Base-by-base conservation (phyloP, 2,113 vertebrate species). In the Brachirus orientalis region DNA sequence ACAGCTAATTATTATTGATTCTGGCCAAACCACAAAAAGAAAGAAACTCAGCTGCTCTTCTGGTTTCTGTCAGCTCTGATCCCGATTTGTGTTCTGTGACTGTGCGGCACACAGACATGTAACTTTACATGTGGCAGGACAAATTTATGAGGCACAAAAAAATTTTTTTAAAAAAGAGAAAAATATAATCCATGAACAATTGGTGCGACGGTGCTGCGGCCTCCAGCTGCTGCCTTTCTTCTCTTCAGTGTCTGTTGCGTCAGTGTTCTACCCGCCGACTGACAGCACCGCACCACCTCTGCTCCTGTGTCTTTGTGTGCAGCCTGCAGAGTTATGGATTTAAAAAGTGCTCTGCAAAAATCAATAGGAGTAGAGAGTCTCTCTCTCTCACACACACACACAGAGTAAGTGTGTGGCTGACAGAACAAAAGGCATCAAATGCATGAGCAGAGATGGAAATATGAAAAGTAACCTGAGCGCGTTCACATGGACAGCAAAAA, bases 251-350 rank as follows among this genome's bases (percentile, higher is more conserved):
- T 43, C 43, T 46, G 57, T 76, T 66, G 72, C 64, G 6, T 87
- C 76, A 69, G 17, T 47, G 3, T 70, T 14, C 20, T n/a, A 64
- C 66, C 41, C 40, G 52, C 61, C 18, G 55, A 17, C 56, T 37
- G 45, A 60, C 19, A 6, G n/a, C n/a, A n/a, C n/a, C n/a, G n/a
- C n/a, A 33, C 36, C 43, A 7, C 10, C 12, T 3, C 48, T 14
- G 44, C 52, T 6, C 38, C 20, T 22, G 0, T 56, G 55, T 46
- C 43, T 74, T 50, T 19, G 56, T 38, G 58, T 8, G 55, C 45
- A 55, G 37, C 45, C 63, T 45, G 57, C 77, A 45, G 77, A 67
- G 74, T 72, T 66, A 47, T 68, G 38, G 70, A 67, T 69, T 76
- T 48, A 28, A 64, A 75, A 75, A 68, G 59, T 33, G 55, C 63